phyloP scores from a whole-genome alignment of 2,888 invertebrate genomes.

The Heliconius hortense region DNA sequence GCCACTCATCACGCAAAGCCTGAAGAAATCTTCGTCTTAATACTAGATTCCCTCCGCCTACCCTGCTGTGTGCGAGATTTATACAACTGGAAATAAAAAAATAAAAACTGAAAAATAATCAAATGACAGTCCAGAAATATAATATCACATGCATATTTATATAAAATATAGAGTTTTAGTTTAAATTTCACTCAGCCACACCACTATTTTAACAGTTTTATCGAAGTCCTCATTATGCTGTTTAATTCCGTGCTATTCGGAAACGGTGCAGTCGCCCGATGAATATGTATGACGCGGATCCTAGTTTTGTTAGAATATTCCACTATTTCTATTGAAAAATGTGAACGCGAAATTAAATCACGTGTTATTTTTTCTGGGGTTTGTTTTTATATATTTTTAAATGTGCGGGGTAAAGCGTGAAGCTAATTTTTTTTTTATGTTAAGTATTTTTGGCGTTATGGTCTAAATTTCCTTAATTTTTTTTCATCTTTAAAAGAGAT shows the following conservation, averaged over 20 bases:
- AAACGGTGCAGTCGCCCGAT: slow-evolving; percentile 41
- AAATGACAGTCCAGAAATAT: neutral
- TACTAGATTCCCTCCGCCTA: neutral
- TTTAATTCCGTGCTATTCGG: slow-evolving; percentile 38
- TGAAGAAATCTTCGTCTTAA: neutral
- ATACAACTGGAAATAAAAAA: too few relatives aligned
- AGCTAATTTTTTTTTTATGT: too few relatives aligned
- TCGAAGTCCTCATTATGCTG: slow-evolving; percentile 36
- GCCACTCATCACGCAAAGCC: neutral
- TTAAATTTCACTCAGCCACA: slow-evolving; percentile 18
- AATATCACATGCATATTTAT: neutral
- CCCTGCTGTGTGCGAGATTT: too few relatives aligned
- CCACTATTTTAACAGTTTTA: slow-evolving; percentile 30
- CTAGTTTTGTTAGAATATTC: slow-evolving; percentile 39
- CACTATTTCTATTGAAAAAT: slow-evolving; percentile 39
- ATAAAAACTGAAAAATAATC: too few relatives aligned
- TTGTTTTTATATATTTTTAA: neutral
- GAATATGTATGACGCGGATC: slow-evolving; percentile 42
- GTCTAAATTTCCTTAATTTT: too few relatives aligned
- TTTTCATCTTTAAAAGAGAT: too few relatives aligned
- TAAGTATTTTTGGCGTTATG: too few relatives aligned
- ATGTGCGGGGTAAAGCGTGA: too few relatives aligned
- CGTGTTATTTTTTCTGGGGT: slow-evolving; percentile 13
- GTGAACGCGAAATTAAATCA: slow-evolving; percentile 24
- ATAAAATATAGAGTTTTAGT: slow-evolving; percentile 7